Conservation (phyloP, 1,140 invertebrate species). For the Dendroctonus valens region DNA sequence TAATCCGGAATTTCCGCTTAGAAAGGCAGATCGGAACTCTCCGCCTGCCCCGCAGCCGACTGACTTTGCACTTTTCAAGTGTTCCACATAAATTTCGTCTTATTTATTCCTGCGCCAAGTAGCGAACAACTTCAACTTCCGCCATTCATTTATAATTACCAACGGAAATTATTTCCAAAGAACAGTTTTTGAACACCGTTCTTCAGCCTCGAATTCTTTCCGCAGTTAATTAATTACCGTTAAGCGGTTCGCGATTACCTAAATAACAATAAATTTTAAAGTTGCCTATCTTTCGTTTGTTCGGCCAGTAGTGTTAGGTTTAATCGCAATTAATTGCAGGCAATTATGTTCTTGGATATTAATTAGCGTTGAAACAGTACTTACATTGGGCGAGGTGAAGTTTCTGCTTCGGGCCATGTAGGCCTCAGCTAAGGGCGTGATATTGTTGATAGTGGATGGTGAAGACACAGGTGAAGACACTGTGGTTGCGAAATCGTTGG, state of each 20-base stretch:
- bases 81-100: background rate
- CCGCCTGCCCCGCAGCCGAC: background rate
- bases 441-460: conserved; percentile 30
- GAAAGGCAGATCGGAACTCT: no score
- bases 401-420: conserved; percentile 47
- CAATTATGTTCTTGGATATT: background rate
- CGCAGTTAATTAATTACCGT: conserved; percentile 11
- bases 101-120: conserved; percentile 1
- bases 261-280: conserved; percentile 25
- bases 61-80: conserved; percentile 5
- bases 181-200: conserved; percentile 7
- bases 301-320: background rate
- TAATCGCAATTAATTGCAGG: background rate
- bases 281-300: conserved; percentile 8
- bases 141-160: background rate
- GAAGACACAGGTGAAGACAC: conserved; percentile 21
- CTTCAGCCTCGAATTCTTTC: conserved; percentile 12
- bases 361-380: conserved; percentile 14
- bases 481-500: conserved; percentile 25
- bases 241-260: conserved; percentile 4
- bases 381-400: conserved; percentile 46
- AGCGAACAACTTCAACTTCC: no score
- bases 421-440: conserved; percentile 46
- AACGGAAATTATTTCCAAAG: conserved; percentile 19
- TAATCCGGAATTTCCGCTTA: no score